Evolutionary conservation across 2,113 vertebrate genomes (phyloP), one percentile per base, ranked within the genome.

Genomic region (Zonotrichia leucophrys): DNA sequence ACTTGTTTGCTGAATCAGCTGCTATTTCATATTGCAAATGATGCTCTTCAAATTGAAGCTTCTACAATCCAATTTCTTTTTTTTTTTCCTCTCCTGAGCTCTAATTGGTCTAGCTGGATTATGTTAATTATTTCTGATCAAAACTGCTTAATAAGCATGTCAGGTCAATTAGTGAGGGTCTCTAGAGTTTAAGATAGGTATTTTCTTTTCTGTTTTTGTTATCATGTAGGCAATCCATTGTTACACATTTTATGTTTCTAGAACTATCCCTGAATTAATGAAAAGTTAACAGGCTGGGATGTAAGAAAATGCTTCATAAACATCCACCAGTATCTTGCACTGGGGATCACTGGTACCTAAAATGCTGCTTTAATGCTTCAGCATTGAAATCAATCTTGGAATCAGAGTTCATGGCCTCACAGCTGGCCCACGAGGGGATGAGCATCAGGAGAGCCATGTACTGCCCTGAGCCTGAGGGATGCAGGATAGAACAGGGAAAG

Each of bases 141-240:
- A 91, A 95, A 96, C 35, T 92, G 93, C 88, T 89, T 84, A 86
- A 95, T 95, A 95, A 96, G 87, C 87, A 92, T 68, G 75, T 80
- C 87, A 93, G 90, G 85, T 95, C 85, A 92, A 95, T 96, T 93
- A 96, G 59, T 27, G 49, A 81, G 28, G 67, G 35, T 59, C 70
- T 90, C 83, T 83, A 77, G 79, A 89, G 76, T 53, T 95, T 90
- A 78, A 86, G 80, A 59, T 20, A 89, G 83, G 91, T 90, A 0
- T 42, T 89, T 94, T 81, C 68, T 78, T 90, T 94, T 94, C 80
- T 79, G 35, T 80, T 94, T 95, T 87, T 78, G 73, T 72, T 90
- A 72, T 60, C 82, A 64, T 7, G 4, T 35, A 83, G 62, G 58
- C 90, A 95, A 81, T 78, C 80, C 76, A 53, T n/a, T 75, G 60